These are phyloP conservation scores for Murina feae DNA, from an alignment of 2,113 vertebrate species.

Conservation along the genomic window DNA sequence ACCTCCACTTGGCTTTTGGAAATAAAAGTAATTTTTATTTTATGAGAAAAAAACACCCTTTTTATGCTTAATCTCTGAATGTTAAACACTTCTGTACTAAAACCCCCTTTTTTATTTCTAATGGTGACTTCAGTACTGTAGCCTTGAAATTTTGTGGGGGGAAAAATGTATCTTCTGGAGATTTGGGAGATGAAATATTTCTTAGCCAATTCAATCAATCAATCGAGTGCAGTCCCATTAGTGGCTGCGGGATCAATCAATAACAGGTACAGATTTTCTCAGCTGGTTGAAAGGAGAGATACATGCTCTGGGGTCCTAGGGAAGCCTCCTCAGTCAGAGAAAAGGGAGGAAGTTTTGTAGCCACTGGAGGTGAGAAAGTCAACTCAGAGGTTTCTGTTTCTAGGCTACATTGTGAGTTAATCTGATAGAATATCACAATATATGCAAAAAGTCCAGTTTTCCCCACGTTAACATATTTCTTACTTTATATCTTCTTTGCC, in stretches of 20 bases:
- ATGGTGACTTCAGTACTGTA: background rate
- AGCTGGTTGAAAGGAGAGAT: background rate
- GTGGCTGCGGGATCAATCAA: background rate
- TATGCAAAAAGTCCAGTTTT: background rate
- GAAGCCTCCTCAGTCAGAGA: background rate
- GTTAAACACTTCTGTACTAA: background rate
- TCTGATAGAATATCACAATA: background rate
- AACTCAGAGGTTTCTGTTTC: background rate
- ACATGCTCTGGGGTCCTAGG: background rate
- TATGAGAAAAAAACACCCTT: background rate
- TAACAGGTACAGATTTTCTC: background rate
- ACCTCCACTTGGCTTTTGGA: background rate
- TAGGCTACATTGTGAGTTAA: background rate
- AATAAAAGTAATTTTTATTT: background rate
- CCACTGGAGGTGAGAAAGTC: background rate
- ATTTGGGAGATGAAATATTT: background rate
- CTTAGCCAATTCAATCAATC: background rate
- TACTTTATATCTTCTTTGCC: background rate
- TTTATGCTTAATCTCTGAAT: background rate
- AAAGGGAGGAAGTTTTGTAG: background rate
- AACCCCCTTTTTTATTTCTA: background rate
- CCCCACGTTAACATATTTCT: background rate
- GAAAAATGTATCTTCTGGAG: background rate
- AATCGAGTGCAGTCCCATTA: background rate
- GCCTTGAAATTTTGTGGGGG: background rate